Evolutionary conservation across 2,888 invertebrate genomes (phyloP).

Genomic region (Andrena flavipes): DNA sequence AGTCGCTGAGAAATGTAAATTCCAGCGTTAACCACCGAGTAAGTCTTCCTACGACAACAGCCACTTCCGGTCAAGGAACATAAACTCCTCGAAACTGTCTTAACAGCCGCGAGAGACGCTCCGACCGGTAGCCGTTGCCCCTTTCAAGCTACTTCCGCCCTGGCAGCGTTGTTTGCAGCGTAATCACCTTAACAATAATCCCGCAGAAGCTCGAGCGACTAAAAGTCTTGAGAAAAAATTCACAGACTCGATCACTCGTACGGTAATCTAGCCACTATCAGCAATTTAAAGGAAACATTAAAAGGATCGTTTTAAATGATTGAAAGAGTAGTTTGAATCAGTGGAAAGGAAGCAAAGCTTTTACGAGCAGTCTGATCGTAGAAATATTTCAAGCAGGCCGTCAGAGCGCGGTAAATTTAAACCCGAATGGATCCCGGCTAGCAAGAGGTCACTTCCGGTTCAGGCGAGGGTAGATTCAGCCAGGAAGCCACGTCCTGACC

Average conservation of each 20-base stretch:
- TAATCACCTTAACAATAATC: conserved; percentile 29
- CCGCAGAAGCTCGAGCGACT: neutral
- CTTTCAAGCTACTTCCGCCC: conserved; percentile 64
- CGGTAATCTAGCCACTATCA: neutral
- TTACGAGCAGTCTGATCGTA: conserved; percentile 6
- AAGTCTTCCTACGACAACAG: conserved; percentile 32
- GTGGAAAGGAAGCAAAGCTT: neutral
- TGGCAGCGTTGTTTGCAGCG: conserved; percentile 16
- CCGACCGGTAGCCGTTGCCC: conserved; percentile 76
- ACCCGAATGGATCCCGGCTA: conserved; percentile 29
- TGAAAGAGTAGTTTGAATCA: neutral
- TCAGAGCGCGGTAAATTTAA: conserved; percentile 42
- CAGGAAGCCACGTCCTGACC: conserved; percentile 57
- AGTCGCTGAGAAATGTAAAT: conserved; percentile 41
- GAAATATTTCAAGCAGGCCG: conserved; percentile 17
- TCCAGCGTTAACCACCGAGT: conserved; percentile 10
- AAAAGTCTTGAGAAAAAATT: neutral
- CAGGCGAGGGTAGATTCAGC: conserved; percentile 35
- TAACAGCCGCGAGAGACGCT: conserved; percentile 64
- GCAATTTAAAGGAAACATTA: too few relatives aligned
- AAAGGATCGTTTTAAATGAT: neutral
- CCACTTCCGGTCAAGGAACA: conserved; percentile 63
- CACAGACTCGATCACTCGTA: neutral
- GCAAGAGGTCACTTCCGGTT: conserved; percentile 50
- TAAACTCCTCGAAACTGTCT: conserved; percentile 60